Conservation (phyloP, 1,140 invertebrate genomes). For the Aphis craccivora region DNA sequence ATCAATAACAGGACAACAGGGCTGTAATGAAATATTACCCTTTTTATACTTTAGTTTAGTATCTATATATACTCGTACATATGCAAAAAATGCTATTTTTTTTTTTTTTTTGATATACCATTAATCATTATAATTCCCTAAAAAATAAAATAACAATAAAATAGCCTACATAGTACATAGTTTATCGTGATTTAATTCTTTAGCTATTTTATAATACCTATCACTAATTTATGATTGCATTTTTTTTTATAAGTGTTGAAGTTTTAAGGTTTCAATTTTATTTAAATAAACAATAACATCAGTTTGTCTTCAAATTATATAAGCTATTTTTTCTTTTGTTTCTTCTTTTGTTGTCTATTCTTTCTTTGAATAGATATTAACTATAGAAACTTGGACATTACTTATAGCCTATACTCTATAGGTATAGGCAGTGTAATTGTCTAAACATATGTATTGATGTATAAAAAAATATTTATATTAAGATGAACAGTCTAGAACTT, state of each 20-base stretch:
- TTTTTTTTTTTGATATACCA: neutral
- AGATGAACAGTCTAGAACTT: neutral
- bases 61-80: neutral
- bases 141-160: neutral
- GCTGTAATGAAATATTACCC: neutral
- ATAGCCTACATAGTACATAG: neutral
- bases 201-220: too few relatives aligned
- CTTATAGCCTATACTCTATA: neutral
- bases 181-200: too few relatives aligned
- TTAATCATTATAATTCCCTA: neutral
- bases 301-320: neutral
- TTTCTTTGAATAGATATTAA: neutral
- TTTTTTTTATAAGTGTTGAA: neutral
- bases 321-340: neutral
- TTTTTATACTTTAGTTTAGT: neutral
- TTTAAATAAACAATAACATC: neutral
- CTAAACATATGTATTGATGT: neutral
- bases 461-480: neutral
- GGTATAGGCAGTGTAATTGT: neutral
- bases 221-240: too few relatives aligned
- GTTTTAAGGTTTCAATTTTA: neutral
- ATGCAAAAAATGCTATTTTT: neutral
- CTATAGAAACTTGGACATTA: neutral
- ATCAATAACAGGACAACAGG: conserved; percentile 38
- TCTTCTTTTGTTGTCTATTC: too few relatives aligned